Percentiles rank a stretch among this genome's conserved stretches.
These are phyloP conservation scores for Rambutsinella grinnellia DNA, from an alignment of 2,888 invertebrate species.

Conservation along the genomic window DNA sequence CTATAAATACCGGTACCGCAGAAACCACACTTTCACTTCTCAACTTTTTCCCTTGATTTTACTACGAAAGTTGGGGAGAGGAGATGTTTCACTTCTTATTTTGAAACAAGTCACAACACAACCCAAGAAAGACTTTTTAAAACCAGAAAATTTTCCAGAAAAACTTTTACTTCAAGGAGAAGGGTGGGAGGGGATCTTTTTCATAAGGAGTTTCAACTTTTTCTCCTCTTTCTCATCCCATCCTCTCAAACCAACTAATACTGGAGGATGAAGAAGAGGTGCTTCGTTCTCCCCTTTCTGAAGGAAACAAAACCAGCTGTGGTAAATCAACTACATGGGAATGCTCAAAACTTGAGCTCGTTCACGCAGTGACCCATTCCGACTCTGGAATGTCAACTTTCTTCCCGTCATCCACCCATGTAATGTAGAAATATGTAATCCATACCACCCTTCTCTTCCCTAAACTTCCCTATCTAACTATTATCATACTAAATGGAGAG, in stretches of 20 bases:
- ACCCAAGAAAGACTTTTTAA: no score
- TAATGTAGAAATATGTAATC: not conserved
- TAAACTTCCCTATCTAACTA: no score
- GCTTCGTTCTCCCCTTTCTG: not conserved
- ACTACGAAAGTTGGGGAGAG: not conserved
- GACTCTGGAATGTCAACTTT: conserved; percentile 47
- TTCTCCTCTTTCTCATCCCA: not conserved
- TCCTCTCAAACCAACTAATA: not conserved
- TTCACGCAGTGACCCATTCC: conserved; percentile 47
- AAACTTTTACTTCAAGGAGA: not conserved
- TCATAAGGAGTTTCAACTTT: not conserved
- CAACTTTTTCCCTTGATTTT: conserved; percentile 15
- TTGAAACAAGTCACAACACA: no score
- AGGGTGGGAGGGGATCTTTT: not conserved
- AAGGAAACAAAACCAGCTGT: not conserved
- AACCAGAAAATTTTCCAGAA: not conserved
- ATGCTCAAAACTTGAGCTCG: conserved; percentile 10
- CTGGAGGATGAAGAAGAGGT: not conserved
- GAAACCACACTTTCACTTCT: conserved; percentile 22
- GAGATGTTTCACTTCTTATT: no score
- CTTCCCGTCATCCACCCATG: conserved; percentile 5
- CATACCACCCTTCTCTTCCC: not conserved
- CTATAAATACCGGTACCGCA: conserved; percentile 28
- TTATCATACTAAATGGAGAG: no score
- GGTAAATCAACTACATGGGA: not conserved